These are phyloP conservation scores for Araneus ventricosus DNA, from an alignment of 1,140 invertebrate genomes.

Conservation along the genomic window DNA sequence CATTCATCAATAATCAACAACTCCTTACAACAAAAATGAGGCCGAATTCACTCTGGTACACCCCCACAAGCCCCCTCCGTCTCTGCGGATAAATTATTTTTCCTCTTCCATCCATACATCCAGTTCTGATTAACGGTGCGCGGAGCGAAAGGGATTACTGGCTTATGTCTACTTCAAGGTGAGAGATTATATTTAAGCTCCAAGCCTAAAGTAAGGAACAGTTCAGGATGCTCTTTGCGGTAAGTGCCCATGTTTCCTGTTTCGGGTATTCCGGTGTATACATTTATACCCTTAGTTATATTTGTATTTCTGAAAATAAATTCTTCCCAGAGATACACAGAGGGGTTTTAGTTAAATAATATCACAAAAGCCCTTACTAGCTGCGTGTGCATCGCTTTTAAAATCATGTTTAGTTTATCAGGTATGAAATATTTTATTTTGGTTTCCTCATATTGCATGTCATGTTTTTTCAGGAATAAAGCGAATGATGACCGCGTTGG, in stretches of 20 bases:
- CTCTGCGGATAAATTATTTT: constrained; percentile 41
- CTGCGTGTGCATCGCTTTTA: too few species aligned
- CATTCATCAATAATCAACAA: constrained; percentile 21
- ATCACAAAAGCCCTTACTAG: too few species aligned
- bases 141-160: constrained; percentile 47
- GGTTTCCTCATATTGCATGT: too few species aligned
- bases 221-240: constrained; percentile 33
- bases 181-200: constrained; percentile 61
- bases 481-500: too few species aligned
- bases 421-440: too few species aligned
- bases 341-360: too few species aligned
- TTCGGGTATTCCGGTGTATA: background rate
- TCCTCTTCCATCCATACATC: constrained; percentile 24
- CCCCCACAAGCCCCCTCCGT: background rate
- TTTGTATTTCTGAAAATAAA: too few species aligned
- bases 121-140: constrained; percentile 41
- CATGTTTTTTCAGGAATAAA: too few species aligned
- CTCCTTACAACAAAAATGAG: background rate
- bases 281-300: background rate
- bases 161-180: constrained; percentile 69
- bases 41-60: background rate
- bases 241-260: constrained; percentile 37
- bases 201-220: constrained; percentile 28
- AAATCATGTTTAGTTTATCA: too few species aligned
- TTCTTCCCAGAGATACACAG: too few species aligned